These are phyloP conservation scores for Pluvialis apricaria DNA, from an alignment of 2,113 vertebrate genomes.

Conservation along the genomic window DNA sequence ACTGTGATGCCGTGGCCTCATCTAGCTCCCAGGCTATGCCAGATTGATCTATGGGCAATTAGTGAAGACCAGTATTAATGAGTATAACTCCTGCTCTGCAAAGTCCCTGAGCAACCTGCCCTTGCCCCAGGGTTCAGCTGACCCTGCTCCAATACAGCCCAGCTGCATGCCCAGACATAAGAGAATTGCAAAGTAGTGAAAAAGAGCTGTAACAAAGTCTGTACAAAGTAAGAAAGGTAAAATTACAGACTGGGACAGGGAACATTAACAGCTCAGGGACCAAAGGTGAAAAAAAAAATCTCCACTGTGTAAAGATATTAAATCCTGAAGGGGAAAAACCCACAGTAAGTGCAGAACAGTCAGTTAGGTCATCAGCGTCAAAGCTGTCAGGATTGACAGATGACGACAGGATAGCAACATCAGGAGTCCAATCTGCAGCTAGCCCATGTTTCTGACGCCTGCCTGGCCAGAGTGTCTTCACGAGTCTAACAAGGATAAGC, in stretches of 20 bases:
- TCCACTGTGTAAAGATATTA: neutral
- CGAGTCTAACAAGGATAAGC: neutral
- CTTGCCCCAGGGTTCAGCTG: neutral
- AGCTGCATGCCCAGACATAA: neutral
- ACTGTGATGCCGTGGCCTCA: constrained; percentile 23
- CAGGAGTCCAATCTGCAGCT: neutral
- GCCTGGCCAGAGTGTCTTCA: neutral
- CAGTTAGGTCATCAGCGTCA: neutral
- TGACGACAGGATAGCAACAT: neutral
- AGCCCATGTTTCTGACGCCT: neutral
- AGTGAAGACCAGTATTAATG: neutral
- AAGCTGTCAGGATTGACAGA: neutral
- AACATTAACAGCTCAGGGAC: neutral
- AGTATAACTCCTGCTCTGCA: neutral
- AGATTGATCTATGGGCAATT: constrained; percentile 14
- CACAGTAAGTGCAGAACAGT: neutral
- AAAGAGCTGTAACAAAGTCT: neutral
- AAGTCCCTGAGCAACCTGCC: neutral
- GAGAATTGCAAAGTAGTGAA: neutral
- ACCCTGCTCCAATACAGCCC: neutral
- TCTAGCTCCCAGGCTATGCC: constrained; percentile 20
- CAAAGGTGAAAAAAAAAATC: neutral
- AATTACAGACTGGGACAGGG: neutral
- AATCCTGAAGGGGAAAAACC: neutral
- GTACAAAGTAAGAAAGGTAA: neutral